phyloP scores from a whole-genome alignment of 2,888 invertebrate genomes.

The Lysandra coridon region DNA sequence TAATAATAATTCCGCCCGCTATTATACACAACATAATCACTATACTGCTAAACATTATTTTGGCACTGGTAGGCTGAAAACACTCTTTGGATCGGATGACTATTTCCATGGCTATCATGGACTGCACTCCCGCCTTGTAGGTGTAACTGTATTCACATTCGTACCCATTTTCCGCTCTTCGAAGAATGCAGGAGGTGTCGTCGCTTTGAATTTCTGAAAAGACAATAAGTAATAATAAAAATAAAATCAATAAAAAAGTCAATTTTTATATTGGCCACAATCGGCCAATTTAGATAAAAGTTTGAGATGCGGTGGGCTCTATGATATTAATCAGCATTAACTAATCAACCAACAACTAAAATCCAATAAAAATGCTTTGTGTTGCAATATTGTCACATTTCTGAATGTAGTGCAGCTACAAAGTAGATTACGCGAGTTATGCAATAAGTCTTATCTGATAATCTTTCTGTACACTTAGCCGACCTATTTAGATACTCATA shows the following conservation, averaged over 20 bases:
- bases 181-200: constrained; percentile 61
- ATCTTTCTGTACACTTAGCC: neutral
- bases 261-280: too few species aligned
- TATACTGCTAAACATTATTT: constrained; percentile 58
- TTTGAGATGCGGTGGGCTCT: too few species aligned
- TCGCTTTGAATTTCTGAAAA: constrained; percentile 50
- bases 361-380: neutral
- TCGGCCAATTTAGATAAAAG: too few species aligned
- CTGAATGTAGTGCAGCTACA: neutral
- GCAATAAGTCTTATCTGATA: neutral
- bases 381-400: neutral
- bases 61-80: constrained; percentile 61
- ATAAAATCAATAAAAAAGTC: too few species aligned
- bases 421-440: neutral
- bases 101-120: constrained; percentile 61
- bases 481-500: neutral
- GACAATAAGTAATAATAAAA: too few species aligned
- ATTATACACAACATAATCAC: constrained; percentile 71
- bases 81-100: constrained; percentile 61
- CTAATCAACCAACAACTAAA: too few species aligned
- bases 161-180: constrained; percentile 52
- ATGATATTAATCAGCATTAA: too few species aligned
- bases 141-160: constrained; percentile 71
- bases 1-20: constrained; percentile 66
- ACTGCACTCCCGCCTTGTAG: constrained; percentile 56